Evolutionary conservation across 2,113 vertebrate species (phyloP).

Genomic region (Todiramphus chloris): DNA sequence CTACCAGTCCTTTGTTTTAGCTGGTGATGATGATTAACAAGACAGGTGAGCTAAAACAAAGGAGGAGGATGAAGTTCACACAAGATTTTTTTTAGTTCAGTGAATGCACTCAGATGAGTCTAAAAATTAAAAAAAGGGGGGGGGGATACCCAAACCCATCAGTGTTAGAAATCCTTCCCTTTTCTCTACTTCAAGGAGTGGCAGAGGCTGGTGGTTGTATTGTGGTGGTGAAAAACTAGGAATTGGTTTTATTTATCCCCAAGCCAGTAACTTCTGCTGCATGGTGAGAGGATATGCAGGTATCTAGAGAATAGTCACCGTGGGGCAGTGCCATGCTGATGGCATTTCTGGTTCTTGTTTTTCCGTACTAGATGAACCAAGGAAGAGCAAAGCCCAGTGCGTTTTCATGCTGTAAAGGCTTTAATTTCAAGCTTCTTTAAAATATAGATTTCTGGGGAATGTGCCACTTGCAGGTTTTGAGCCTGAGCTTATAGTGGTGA

Average conservation of each 20-base stretch:
- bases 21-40: background rate
- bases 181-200: background rate
- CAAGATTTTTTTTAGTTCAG: background rate
- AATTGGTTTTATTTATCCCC: background rate
- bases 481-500: background rate
- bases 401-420: background rate
- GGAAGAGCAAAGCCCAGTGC: background rate
- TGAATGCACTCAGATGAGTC: background rate
- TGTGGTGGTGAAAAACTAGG: background rate
- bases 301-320: background rate
- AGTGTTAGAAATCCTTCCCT: background rate
- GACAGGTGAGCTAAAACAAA: background rate
- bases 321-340: background rate
- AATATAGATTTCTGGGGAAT: background rate
- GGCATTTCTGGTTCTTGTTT: background rate
- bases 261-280: background rate
- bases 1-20: background rate
- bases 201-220: background rate
- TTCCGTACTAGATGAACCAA: background rate
- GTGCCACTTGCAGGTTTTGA: background rate
- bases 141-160: background rate
- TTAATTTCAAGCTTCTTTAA: background rate
- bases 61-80: background rate
- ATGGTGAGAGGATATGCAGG: background rate
- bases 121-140: background rate